phyloP scores from a whole-genome alignment of 1,140 invertebrate species.

The Brevipalpus yothersi region DNA sequence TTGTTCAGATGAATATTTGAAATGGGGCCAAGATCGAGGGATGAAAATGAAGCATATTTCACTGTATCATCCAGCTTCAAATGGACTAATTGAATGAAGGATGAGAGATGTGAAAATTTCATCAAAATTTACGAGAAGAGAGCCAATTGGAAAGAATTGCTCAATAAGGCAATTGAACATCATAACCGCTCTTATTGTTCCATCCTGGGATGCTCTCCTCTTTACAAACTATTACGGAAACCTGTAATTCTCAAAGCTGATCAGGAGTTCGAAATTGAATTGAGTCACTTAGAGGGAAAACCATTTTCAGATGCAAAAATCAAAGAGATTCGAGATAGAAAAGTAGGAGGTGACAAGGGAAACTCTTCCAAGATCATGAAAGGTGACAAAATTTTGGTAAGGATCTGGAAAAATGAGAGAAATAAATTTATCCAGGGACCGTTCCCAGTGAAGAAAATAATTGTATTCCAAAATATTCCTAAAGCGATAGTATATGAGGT shows the following conservation, averaged over 20 bases:
- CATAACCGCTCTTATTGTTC: neutral
- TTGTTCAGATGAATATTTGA: neutral
- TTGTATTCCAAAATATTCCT: neutral
- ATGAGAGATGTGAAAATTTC: neutral
- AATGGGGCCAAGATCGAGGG: neutral
- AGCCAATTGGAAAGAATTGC: neutral
- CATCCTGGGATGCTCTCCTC: neutral
- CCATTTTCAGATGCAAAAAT: neutral
- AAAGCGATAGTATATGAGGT: neutral
- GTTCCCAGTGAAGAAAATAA: neutral
- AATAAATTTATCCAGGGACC: neutral
- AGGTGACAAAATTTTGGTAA: neutral
- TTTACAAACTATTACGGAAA: neutral
- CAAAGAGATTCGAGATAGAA: neutral
- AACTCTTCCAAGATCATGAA: too few species aligned
- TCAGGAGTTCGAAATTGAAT: neutral
- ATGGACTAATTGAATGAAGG: conserved; percentile 1
- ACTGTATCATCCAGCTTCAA: neutral
- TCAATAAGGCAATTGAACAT: neutral
- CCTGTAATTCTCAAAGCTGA: neutral
- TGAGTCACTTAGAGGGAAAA: neutral
- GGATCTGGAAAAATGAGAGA: neutral
- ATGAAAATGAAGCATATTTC: neutral
- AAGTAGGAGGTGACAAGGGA: too few species aligned
- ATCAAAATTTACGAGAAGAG: neutral